These are phyloP conservation scores for Varanus salvator DNA, from an alignment of 2,113 vertebrate species.

Conservation along the genomic window DNA sequence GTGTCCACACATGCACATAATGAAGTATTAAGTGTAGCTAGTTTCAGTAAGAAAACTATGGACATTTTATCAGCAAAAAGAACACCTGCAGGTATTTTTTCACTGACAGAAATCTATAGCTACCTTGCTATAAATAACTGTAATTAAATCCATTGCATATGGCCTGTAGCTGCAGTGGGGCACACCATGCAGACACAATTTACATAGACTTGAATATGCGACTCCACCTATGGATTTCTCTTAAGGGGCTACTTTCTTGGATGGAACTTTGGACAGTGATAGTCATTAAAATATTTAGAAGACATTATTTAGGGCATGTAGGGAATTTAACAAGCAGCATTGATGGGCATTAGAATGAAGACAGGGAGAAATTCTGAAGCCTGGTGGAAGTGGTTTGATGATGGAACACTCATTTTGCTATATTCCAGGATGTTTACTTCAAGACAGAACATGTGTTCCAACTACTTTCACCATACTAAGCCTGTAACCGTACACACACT, in stretches of 20 bases:
- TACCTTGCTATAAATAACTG: neutral
- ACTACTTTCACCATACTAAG: neutral
- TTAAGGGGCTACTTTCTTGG: neutral
- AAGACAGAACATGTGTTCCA: neutral
- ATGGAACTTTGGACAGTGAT: neutral
- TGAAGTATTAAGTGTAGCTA: neutral
- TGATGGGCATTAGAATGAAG: slow-evolving; percentile 10
- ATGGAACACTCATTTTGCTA: neutral
- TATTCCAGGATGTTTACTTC: neutral
- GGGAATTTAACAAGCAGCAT: neutral
- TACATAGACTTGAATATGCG: neutral
- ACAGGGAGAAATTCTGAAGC: neutral
- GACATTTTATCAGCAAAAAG: neutral
- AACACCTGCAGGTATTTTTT: neutral
- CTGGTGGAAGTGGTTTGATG: neutral
- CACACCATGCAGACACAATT: neutral
- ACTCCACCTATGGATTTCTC: neutral
- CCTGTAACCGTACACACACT: slow-evolving; percentile 22
- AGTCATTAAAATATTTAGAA: neutral
- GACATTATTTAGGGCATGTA: neutral
- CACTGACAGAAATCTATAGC: neutral
- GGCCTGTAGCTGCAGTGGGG: neutral
- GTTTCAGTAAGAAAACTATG: neutral
- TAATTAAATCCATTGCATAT: neutral
- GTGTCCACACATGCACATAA: fast-evolving